Base-by-base conservation (phyloP, 1,140 invertebrate genomes). In the Chelonus insularis region DNA sequence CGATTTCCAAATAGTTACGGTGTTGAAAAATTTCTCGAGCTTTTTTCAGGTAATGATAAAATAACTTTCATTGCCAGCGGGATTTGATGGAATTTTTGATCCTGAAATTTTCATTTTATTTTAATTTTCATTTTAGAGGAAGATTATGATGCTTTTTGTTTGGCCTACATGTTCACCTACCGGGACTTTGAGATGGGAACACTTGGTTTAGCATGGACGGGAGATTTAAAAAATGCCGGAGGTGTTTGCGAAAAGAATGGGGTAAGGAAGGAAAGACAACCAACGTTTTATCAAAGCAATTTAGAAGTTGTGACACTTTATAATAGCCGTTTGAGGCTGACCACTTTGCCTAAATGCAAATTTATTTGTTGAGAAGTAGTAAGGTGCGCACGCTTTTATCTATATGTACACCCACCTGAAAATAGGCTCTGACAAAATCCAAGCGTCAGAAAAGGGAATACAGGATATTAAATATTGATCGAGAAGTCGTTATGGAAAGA, bases 141-240 rank as follows among this genome's bases (percentile, higher is more conserved):
- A 76, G 94, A 99, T 78, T 98, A 99, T 78, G 94, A 98, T 76
- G 93, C 94, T 11, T 99, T 98, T 81, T 99, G 97, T 75, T 84
- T 99, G 71, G 96, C 97, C 36, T 99, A 99, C 78, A 96, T 99
- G 90, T 98, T 99, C 76, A 99, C 97, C 2, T 99, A 98, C 80
- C 84, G 97, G 36, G 97, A 99, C 79, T 99, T 99, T 77, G 95
- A 97, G 77, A 97, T 97, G 85, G 97, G 97, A 43, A 99, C 97
- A 0, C 79, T 99, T 52, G 97, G 97, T 5, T 80, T 99, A 32
- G 97, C 97, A 2, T 99, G 97, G 97, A 96, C 94, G 0, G 94
- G 93, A 0, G 94, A 96, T 79, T 82, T 96, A 11, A 96, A 96
- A 72, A 96, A 96, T 77, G 94, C 94, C 8, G 94, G 97, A 66